These are phyloP conservation scores for Pantherophis alleghaniensis DNA, from an alignment of 2,797 vertebrate species.

Conservation along the genomic window DNA sequence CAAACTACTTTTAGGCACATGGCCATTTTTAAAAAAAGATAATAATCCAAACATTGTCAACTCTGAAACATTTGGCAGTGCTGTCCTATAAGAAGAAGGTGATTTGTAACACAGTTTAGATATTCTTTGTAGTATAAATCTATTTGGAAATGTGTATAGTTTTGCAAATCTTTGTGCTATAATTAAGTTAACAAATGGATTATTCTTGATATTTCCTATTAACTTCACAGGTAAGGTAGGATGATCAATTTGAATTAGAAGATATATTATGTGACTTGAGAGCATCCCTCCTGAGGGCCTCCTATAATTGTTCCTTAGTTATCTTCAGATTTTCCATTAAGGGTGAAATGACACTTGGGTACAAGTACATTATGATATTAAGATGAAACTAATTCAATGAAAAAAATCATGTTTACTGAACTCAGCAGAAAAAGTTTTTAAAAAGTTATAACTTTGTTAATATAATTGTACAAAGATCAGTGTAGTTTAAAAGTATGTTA, in stretches of 20 bases:
- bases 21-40: conserved; percentile 21
- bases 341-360: background rate
- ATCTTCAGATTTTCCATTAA: background rate
- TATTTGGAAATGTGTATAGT: conserved; percentile 8
- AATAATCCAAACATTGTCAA: conserved; percentile 40
- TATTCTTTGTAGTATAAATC: conserved; percentile 33
- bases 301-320: background rate
- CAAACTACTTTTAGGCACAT: conserved; percentile 19
- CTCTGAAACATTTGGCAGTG: conserved; percentile 44
- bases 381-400: background rate
- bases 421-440: background rate
- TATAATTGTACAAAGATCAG: background rate
- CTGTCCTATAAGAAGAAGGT: conserved; percentile 52
- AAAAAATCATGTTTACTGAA: background rate
- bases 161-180: conserved; percentile 1
- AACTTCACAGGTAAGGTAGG: background rate
- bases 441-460: background rate
- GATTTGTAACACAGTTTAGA: conserved; percentile 54
- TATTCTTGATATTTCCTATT: background rate
- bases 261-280: background rate
- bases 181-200: background rate
- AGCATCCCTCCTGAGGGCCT: background rate
- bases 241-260: background rate
- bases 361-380: background rate
- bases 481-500: background rate